Evolutionary conservation across 2,888 invertebrate species (phyloP).

Genomic region (Pandemis corylana): DNA sequence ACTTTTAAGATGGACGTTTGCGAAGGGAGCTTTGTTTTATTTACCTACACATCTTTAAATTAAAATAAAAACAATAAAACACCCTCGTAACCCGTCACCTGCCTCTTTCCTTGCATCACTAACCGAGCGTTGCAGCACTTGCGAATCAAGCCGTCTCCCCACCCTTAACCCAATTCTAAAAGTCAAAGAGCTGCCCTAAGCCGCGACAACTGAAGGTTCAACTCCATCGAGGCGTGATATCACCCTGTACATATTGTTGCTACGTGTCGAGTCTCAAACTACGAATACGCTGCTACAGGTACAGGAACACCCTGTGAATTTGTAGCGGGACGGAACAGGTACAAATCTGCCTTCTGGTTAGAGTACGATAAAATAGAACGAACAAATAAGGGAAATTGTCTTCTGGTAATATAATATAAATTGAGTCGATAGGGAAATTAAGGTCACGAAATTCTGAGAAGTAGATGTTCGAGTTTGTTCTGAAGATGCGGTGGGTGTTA

Average conservation of each 20-base stretch:
- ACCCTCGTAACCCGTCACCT: not conserved
- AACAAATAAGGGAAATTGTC: not conserved
- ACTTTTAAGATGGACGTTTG: too few relatives aligned
- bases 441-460: not conserved
- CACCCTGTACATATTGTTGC: conserved; percentile 52
- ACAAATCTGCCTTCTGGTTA: not conserved
- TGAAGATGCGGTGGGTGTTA: not conserved
- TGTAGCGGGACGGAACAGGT: conserved; percentile 15
- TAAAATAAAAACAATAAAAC: not conserved
- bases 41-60: not conserved
- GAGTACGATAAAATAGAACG: not conserved
- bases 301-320: conserved; percentile 23
- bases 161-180: conserved; percentile 36
- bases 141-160: conserved; percentile 19
- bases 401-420: not conserved
- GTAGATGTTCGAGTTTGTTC: not conserved
- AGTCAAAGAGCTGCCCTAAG: conserved; percentile 24
- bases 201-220: conserved; percentile 48
- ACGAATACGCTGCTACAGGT: not conserved
- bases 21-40: too few relatives aligned
- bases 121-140: conserved; percentile 22
- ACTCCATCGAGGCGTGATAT: conserved; percentile 49
- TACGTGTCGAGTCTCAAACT: conserved; percentile 49
- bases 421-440: conserved; percentile 1
- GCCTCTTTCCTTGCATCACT: conserved; percentile 16